Evolutionary conservation across 1,140 invertebrate genomes (phyloP), one percentile per base, ranked within the genome.

Genomic region (Drosophila neocordata): DNA sequence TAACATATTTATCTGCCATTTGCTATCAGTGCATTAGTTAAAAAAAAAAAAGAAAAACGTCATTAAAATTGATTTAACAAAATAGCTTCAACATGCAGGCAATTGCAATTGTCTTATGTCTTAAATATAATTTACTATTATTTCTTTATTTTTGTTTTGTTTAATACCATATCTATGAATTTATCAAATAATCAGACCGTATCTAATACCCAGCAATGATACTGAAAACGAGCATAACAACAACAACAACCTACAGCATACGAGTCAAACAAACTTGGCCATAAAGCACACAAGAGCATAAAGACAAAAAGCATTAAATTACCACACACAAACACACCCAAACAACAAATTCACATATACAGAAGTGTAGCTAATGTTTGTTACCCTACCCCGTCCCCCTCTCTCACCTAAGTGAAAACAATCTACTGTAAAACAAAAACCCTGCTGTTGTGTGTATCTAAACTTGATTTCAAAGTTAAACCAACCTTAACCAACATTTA

Each of bases 401-500:
- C 65, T 18, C 9, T 27, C 59, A 13, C 13, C 18, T 35, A 66
- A 31, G 27, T 31, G 27, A 35, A 31, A 12, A 31, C 31, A 6
- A 31, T 4, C 55, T 18, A 15, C 55, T 6, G 11, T 11, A 18
- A 44, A 44, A 44, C 27, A 68, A 62, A 53, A 34, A 6, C 66
- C 15, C 56, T 41, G 20, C 37, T 65, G 37, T 65, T 72, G 62
- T 79, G 58, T 63, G 72, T 64, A 62, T 66, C 65, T 85, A 84
- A 87, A 84, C 81, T 84, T 81, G 81, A 84, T 84, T 84, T 87
- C 81, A 84, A 84, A 84, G 81, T 85, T 87, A 85, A 85, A 65
- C 81, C 82, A 85, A 85, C 82, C 81, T 85, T 85, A 87, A 85
- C 83, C 81, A 85, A 87, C 81, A 85, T 85, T 85, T 78, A 87